These are phyloP conservation scores for Zaprionus taronus DNA, from an alignment of 1,140 invertebrate genomes.

Conservation along the genomic window DNA sequence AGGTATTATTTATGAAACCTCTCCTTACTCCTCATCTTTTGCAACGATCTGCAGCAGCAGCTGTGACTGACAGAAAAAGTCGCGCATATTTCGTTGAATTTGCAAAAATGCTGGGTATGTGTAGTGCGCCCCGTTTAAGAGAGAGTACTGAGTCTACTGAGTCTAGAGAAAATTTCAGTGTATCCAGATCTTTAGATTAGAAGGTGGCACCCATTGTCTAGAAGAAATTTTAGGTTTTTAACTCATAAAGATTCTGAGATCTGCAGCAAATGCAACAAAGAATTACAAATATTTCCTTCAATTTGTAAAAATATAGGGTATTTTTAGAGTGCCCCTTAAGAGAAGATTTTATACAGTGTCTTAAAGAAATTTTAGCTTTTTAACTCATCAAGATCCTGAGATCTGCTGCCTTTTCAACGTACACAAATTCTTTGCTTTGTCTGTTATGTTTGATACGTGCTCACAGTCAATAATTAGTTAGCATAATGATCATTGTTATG, in stretches of 20 bases:
- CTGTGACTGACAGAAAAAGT: constrained; percentile 27
- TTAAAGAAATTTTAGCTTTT: background rate
- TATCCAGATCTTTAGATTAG: too few species aligned
- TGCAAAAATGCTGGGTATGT: too few species aligned
- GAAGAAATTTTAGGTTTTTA: too few species aligned
- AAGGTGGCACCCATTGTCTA: too few species aligned
- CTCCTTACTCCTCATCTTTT: background rate
- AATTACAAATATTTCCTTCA: too few species aligned
- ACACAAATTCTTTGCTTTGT: background rate
- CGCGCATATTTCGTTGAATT: too few species aligned
- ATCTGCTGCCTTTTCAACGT: background rate
- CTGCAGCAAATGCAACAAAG: background rate
- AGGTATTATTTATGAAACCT: constrained; percentile 38
- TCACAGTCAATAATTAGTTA: background rate
- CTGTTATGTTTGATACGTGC: constrained; percentile 3
- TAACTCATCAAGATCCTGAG: constrained; percentile 8
- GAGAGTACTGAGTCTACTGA: too few species aligned
- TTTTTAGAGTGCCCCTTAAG: background rate
- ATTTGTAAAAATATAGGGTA: too few species aligned
- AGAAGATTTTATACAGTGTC: background rate
- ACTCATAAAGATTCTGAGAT: too few species aligned
- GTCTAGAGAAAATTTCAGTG: too few species aligned
- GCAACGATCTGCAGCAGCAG: constrained; percentile 39
- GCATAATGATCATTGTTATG: constrained; percentile 51
- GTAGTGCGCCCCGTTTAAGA: too few species aligned